Evolutionary conservation across 2,797 vertebrate species (phyloP).

Genomic region (Eleutherodactylus coqui): DNA sequence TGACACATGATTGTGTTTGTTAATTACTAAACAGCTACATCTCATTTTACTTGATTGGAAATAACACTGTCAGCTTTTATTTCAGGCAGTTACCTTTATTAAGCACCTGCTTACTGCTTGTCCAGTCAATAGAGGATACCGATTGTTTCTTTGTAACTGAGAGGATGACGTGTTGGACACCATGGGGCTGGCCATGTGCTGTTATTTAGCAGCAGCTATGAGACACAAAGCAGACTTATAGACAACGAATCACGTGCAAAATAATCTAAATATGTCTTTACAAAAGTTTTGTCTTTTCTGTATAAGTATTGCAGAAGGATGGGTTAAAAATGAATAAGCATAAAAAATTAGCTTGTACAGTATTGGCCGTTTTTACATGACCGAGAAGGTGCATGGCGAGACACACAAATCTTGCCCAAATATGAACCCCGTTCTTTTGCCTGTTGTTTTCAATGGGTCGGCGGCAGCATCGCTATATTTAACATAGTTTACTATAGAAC

Average conservation of each 20-base stretch:
- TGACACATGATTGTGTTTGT: conserved; percentile 57
- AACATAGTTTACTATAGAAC: too few species aligned
- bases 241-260: background rate
- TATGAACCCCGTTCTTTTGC: too few species aligned
- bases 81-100: conserved; percentile 46
- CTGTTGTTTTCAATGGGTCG: too few species aligned
- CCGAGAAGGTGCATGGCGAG: too few species aligned
- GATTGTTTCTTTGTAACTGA: conserved; percentile 27
- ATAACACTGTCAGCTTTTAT: conserved; percentile 10
- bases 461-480: too few species aligned
- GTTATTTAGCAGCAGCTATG: background rate
- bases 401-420: too few species aligned
- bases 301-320: too few species aligned
- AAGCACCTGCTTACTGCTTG: conserved; percentile 41
- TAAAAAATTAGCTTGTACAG: too few species aligned
- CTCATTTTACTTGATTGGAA: conserved; percentile 18
- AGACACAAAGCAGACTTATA: background rate
- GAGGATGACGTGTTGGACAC: background rate
- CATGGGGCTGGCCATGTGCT: background rate
- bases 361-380: too few species aligned
- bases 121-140: conserved; percentile 36
- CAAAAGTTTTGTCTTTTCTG: background rate
- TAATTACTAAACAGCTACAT: conserved; percentile 60
- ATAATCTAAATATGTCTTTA: background rate
- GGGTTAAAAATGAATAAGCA: too few species aligned